phyloP scores from a whole-genome alignment of 2,888 invertebrate species.

The Gastracanthus pulcherrimus region DNA sequence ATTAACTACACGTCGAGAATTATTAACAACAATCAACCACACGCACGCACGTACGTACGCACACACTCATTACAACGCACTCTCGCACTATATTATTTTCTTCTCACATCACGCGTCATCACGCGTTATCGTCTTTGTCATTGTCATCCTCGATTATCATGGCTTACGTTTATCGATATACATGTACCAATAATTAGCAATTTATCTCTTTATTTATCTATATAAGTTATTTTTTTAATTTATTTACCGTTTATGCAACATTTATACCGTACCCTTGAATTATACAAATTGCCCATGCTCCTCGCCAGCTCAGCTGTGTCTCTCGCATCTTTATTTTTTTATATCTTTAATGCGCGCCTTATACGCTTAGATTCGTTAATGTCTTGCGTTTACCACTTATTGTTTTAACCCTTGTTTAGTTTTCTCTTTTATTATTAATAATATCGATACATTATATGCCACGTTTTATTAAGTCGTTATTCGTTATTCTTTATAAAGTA shows the following conservation, averaged over 20 bases:
- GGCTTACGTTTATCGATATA: slow-evolving; percentile 50
- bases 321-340: too few relatives aligned
- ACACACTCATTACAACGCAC: neutral
- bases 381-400: slow-evolving; percentile 1
- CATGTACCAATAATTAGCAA: slow-evolving; percentile 15
- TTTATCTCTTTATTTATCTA: slow-evolving; percentile 28
- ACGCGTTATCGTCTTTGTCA: slow-evolving; percentile 59
- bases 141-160: slow-evolving; percentile 64
- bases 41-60: neutral
- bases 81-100: neutral
- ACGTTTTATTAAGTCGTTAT: slow-evolving; percentile 30
- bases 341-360: too few relatives aligned
- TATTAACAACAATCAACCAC: too few relatives aligned
- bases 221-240: slow-evolving; percentile 13
- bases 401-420: neutral
- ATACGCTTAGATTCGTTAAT: too few relatives aligned
- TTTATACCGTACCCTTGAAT: slow-evolving; percentile 34
- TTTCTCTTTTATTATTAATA: slow-evolving; percentile 9
- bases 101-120: slow-evolving; percentile 52
- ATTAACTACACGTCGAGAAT: slow-evolving; percentile 40
- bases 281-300: too few relatives aligned
- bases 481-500: slow-evolving; percentile 1
- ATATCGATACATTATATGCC: slow-evolving; percentile 35
- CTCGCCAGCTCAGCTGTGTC: too few relatives aligned
- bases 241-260: slow-evolving; percentile 19